Conservation (phyloP, 2,797 vertebrate genomes). For the Benthosema pterotum region DNA sequence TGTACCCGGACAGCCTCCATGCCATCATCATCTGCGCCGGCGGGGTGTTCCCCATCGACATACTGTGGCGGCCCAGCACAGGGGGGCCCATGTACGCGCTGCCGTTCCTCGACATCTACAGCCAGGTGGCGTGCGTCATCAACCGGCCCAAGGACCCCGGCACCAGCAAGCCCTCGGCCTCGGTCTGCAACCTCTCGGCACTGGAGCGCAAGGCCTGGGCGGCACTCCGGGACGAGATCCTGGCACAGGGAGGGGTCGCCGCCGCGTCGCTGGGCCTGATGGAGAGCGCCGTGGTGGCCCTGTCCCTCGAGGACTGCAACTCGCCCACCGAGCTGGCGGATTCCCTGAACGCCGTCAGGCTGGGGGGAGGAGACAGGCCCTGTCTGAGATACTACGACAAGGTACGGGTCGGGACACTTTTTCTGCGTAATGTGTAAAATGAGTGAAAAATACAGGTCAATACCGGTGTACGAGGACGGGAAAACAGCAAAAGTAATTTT, state of each 20-base stretch:
- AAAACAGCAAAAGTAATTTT: too few relatives aligned
- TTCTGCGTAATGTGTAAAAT: too few relatives aligned
- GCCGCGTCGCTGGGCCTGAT: constrained; percentile 71
- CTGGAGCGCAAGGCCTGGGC: constrained; percentile 77
- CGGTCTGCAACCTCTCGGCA: constrained; percentile 77
- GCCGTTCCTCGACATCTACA: constrained; percentile 74
- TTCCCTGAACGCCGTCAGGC: constrained; percentile 75
- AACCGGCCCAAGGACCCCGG: constrained; percentile 47
- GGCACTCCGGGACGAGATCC: constrained; percentile 68
- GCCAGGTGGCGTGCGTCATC: constrained; percentile 67
- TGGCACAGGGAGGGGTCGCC: constrained; percentile 58
- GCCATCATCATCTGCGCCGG: constrained; percentile 72
- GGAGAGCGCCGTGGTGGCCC: constrained; percentile 78
- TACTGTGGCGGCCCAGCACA: constrained; percentile 61
- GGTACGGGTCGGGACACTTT: too few relatives aligned
- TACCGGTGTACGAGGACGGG: too few relatives aligned
- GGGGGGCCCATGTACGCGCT: constrained; percentile 59
- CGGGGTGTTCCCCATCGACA: constrained; percentile 78
- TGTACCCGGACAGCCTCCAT: constrained; percentile 81
- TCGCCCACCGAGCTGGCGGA: constrained; percentile 72
- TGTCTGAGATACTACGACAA: constrained; percentile 81
- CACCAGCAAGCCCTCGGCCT: constrained; percentile 53
- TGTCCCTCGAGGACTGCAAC: constrained; percentile 74
- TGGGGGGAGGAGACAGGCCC: constrained; percentile 63
- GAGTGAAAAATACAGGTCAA: too few relatives aligned